Base-by-base conservation (phyloP, 2,888 invertebrate genomes). In the Eupithecia exiguata region DNA sequence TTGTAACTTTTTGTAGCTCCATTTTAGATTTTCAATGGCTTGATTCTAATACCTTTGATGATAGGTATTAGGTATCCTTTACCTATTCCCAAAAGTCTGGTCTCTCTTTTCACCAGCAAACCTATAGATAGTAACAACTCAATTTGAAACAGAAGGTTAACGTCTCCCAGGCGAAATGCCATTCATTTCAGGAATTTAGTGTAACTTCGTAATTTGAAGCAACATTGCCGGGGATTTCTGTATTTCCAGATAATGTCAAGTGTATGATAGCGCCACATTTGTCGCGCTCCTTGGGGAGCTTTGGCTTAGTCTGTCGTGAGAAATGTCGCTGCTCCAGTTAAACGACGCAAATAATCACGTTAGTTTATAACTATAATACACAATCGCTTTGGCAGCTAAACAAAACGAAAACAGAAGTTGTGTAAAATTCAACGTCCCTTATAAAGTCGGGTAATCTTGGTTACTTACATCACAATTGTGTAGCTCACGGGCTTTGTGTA, bases 201-300 rank as follows among this genome's bases (percentile, higher is more conserved):
- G 66, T 40, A 66, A 66, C 66, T 43, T 66, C 40, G 66, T 66
- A 66, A 70, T 72, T 46, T 53, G 43, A 68, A 71, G 65, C 61
- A 43, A 66, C 61, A 63, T 75, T 62, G 49, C 68, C 67, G 25
- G 53, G 66, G 49, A 49, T 69, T 53, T 68, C 62, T 53, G 63
- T 69, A 69, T 69, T 68, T 38, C 18, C 53, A 72, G 72, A 72
- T 72, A 72, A 69, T 69, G 76, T 73, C 76, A 71, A 73, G 66
- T 71, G 69, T 71, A 67, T 73, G 73, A 76, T 76, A 73, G 69
- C 61, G 66, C 12, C 68, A 69, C 76, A 76, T 76, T 66, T 73
- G 72, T 73, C 68, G 35, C 3, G 66, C 68, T 58, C 71, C 69
- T 21, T 21, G 61, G 75, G 68, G 67, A 43, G 72, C 58, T 49